Evolutionary conservation across 2,113 vertebrate genomes (phyloP), one percentile per base, ranked within the genome.

Genomic region (Podarcis cretensis): DNA sequence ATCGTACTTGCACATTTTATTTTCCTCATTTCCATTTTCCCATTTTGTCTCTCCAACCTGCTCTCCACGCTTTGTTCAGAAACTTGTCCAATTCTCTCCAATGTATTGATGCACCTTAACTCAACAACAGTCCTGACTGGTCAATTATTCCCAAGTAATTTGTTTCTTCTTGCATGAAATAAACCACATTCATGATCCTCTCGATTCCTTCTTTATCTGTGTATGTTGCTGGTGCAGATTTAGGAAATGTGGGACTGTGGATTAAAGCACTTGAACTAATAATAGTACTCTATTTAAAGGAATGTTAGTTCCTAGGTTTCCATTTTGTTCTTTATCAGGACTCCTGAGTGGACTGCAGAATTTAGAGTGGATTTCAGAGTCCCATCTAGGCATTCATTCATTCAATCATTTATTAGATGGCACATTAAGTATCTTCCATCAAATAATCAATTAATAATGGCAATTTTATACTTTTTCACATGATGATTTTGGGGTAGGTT

Each of bases 21-120:
- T 73, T 82, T 32, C 43, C 66, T 84, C 74, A 91, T 89, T 89
- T 86, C 37, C 80, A 86, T 86, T 83, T 89, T 86, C 65, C 73
- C 35, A 91, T 91, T 89, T 87, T 86, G 79, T 86, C 66, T 86
- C 14, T 74, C 73, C 66, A 91, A 63, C n/a, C 54, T 43, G 12
- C 21, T 40, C 65, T 35, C 30, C 30, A 40, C 7, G 25, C 73
- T 83, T 77, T 89, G 87, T 86, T 91, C 74, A 54, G 73, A 89
- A 86, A 66, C 74, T 7, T 43, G 79, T 83, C 25, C 79, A 91
- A 66, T 80, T 91, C 84, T 35, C 87, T 66, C 59, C 66, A 91
- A 89, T 83, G 71, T 79, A 78, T 40, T 86, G 48, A 68, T 86
- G 65, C 30, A 43, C n/a, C 54, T 59, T 27, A 10, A 78, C 54